These are phyloP conservation scores for Smutsia temminckii DNA, from an alignment of 2,797 vertebrate genomes.

Conservation along the genomic window DNA sequence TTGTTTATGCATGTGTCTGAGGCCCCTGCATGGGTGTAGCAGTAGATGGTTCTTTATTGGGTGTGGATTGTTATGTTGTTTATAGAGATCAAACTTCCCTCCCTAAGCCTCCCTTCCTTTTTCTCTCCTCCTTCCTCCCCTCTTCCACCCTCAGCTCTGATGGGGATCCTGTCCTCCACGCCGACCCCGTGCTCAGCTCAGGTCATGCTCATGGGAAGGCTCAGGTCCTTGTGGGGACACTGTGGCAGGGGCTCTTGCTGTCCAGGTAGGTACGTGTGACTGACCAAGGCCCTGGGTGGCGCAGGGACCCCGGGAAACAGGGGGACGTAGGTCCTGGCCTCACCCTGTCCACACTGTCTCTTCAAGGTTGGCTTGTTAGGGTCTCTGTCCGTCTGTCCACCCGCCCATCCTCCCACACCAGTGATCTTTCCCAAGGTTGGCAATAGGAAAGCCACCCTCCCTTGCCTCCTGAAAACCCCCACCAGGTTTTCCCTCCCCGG, in stretches of 20 bases:
- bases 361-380: fast-evolving
- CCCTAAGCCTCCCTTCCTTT: no score
- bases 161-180: fast-evolving
- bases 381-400: background rate
- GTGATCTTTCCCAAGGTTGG: background rate
- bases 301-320: background rate
- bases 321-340: fast-evolving
- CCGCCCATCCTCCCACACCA: background rate
- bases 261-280: background rate
- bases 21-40: fast-evolving
- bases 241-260: fast-evolving
- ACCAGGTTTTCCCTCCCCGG: fast-evolving
- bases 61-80: background rate
- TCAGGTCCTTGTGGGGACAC: fast-evolving
- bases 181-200: background rate
- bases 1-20: fast-evolving
- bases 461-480: fast-evolving
- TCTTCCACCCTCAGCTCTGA: no score
- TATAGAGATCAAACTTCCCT: background rate
- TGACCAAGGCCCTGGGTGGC: background rate
- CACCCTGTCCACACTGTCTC: background rate
- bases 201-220: background rate
- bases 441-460: fast-evolving
- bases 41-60: fast-evolving
- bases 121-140: background rate